Conservation (phyloP, 2,797 vertebrate species). For the Phataginus tricuspis region DNA sequence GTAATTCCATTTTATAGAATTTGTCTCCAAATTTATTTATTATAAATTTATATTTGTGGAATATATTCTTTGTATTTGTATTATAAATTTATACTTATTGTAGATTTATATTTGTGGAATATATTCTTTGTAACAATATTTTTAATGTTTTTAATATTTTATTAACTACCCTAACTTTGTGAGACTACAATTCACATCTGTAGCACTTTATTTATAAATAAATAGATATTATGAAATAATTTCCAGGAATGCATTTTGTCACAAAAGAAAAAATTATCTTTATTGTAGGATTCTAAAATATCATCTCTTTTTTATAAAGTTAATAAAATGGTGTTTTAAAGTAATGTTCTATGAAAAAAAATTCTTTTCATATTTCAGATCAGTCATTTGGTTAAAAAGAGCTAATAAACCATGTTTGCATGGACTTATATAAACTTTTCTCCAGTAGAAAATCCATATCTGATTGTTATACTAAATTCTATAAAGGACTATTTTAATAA, state of each 20-base stretch:
- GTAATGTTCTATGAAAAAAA: not conserved
- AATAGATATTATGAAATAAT: not conserved
- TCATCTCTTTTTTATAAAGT: not conserved
- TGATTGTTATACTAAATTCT: not conserved
- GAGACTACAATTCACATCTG: not conserved
- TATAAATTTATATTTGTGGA: not conserved
- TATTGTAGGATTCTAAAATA: not conserved
- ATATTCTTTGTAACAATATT: not conserved
- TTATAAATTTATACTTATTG: not conserved
- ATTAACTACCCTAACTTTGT: not conserved
- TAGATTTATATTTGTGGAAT: not conserved
- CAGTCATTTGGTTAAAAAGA: slow-evolving; percentile 6
- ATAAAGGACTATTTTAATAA: not conserved
- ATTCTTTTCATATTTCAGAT: not conserved
- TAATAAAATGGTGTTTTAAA: not conserved
- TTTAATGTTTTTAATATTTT: not conserved
- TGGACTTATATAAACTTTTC: not conserved
- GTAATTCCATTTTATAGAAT: not conserved
- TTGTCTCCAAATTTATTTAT: not conserved
- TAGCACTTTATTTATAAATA: not conserved
- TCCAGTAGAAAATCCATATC: not conserved
- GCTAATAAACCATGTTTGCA: not conserved
- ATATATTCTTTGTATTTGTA: no score
- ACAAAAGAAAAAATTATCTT: not conserved
- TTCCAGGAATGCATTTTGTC: not conserved